Conservation (phyloP, 2,113 vertebrate genomes). For the Columba janthina region DNA sequence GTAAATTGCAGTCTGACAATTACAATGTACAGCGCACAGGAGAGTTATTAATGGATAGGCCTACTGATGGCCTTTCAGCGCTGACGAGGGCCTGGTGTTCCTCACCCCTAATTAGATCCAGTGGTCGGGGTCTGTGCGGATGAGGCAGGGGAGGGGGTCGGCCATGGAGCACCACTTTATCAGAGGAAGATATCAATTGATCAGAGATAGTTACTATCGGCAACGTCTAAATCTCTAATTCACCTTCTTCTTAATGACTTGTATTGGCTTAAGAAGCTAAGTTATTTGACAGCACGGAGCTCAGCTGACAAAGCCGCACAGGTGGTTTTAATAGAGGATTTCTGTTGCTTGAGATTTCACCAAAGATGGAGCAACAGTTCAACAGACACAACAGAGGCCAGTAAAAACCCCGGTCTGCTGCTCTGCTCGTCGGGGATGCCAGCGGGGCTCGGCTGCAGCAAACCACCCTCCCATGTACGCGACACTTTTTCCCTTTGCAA, state of each 20-base stretch:
- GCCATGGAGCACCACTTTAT: constrained; percentile 57
- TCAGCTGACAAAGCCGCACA: constrained; percentile 79
- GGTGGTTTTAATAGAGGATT: constrained; percentile 85
- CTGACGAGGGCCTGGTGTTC: constrained; percentile 80
- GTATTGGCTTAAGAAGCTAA: constrained; percentile 81
- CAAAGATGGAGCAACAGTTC: constrained; percentile 78
- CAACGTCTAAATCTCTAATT: constrained; percentile 75
- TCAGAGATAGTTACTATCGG: constrained; percentile 78
- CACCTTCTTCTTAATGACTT: constrained; percentile 82
- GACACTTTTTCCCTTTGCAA: constrained; percentile 40
- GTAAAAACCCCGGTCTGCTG: constrained; percentile 63
- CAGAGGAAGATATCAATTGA: constrained; percentile 85
- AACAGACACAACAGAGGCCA: constrained; percentile 83
- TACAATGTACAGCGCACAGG: constrained; percentile 87
- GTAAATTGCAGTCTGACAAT: constrained; percentile 90
- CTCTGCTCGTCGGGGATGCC: constrained; percentile 44
- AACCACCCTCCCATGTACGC: constrained; percentile 46
- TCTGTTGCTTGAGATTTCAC: constrained; percentile 73
- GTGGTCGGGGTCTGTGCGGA: constrained; percentile 65
- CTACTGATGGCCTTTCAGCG: constrained; percentile 88
- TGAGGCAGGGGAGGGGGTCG: constrained; percentile 37
- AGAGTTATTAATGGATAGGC: constrained; percentile 88
- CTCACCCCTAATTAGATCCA: constrained; percentile 89
- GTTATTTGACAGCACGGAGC: constrained; percentile 72
- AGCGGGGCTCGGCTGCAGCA: constrained; percentile 21